Percentiles rank a stretch among this genome's conserved stretches.
Conservation (phyloP, 2,113 vertebrate genomes). For the Amphilophus citrinellus region DNA sequence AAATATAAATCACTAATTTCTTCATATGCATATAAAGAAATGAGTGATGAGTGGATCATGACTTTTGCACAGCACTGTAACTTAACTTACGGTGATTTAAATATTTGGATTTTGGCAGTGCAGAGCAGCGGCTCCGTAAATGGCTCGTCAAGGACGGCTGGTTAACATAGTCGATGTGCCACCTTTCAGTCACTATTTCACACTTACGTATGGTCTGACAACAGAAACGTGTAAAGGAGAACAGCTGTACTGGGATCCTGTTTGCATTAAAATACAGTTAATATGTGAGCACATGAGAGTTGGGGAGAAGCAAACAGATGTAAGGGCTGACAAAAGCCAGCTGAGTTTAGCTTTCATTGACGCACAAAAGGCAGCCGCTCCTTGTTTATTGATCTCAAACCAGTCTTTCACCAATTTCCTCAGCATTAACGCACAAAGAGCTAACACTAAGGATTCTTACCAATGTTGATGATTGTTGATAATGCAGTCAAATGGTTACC, state of each 20-base stretch:
- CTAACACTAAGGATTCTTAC: neutral
- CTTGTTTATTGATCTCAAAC: neutral
- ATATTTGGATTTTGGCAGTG: neutral
- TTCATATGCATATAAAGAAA: neutral
- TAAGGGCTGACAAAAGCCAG: neutral
- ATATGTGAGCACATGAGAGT: neutral
- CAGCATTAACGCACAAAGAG: neutral
- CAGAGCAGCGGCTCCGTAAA: neutral
- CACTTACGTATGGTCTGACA: slow-evolving; percentile 3
- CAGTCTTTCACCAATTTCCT: neutral
- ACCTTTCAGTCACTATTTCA: slow-evolving; percentile 10
- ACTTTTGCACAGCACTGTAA: neutral
- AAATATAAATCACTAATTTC: too few relatives aligned
- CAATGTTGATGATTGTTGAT: neutral
- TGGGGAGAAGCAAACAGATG: neutral
- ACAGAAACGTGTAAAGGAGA: neutral
- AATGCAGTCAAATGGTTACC: neutral
- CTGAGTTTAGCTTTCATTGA: neutral
- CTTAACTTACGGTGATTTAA: neutral
- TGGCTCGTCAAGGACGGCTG: neutral
- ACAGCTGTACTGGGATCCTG: neutral
- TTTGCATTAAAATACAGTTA: neutral
- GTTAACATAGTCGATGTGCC: neutral
- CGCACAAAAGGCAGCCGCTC: neutral
- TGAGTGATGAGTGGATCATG: neutral